Conservation (phyloP, 2,888 invertebrate genomes). For the Chouioia cunea region DNA sequence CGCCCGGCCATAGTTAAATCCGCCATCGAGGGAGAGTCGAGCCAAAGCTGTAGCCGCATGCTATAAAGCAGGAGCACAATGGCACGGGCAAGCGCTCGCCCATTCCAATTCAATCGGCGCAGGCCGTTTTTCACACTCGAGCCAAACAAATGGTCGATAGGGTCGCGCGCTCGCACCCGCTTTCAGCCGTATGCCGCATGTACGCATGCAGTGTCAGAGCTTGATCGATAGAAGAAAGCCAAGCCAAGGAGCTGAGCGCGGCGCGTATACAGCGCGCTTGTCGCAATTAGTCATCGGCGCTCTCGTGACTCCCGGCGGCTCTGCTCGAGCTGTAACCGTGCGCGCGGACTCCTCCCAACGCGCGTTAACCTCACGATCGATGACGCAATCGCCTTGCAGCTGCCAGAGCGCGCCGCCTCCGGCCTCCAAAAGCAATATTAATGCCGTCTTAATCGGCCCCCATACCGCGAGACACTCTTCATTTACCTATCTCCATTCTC, state of each 20-base stretch:
- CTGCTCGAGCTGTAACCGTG: slow-evolving; percentile 9
- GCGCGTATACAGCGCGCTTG: slow-evolving; percentile 47
- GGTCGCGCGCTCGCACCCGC: neutral
- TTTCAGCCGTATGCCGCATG: no score
- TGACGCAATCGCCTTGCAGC: slow-evolving; percentile 19
- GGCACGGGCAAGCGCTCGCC: no score
- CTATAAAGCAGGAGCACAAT: no score
- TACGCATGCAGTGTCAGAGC: neutral
- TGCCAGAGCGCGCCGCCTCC: neutral
- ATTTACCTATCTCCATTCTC: slow-evolving; percentile 3
- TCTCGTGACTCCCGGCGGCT: slow-evolving; percentile 48
- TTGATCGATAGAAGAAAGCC: neutral
- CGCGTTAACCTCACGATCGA: slow-evolving; percentile 46
- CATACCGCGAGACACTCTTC: slow-evolving; percentile 7
- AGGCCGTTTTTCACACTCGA: no score
- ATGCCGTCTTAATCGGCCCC: slow-evolving; percentile 35
- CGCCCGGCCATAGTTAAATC: neutral
- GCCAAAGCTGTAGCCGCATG: no score
- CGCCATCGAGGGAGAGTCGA: no score
- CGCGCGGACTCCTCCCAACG: slow-evolving; percentile 10
- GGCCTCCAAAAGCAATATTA: slow-evolving; percentile 25
- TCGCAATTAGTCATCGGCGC: slow-evolving; percentile 55
- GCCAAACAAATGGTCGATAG: no score
- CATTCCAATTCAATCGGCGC: no score
- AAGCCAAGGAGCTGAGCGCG: slow-evolving; percentile 17